phyloP scores from a whole-genome alignment of 2,888 invertebrate species.

The Eupithecia subfuscata region DNA sequence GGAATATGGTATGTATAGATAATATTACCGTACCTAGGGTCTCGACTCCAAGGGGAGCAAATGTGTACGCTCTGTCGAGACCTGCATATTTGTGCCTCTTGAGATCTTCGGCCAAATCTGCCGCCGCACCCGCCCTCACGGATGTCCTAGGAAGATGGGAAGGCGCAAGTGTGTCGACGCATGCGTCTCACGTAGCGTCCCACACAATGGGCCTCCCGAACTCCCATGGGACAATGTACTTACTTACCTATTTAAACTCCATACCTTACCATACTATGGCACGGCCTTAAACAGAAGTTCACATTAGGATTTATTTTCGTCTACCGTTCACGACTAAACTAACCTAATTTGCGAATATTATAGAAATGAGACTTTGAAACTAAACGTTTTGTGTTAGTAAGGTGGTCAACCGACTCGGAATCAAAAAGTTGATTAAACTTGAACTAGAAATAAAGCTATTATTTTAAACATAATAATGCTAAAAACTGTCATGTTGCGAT shows the following conservation, averaged over 20 bases:
- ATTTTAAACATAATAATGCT: not conserved
- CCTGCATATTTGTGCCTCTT: too few species aligned
- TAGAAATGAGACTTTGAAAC: not conserved
- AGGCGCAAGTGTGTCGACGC: too few species aligned
- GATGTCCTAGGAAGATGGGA: too few species aligned
- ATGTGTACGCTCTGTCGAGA: too few species aligned
- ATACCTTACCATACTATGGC: not conserved
- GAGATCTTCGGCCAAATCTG: too few species aligned
- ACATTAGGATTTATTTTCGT: not conserved
- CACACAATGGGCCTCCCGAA: too few species aligned
- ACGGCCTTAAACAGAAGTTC: not conserved
- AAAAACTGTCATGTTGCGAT: not conserved
- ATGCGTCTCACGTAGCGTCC: too few species aligned
- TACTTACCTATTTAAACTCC: not conserved
- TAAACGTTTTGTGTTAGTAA: not conserved
- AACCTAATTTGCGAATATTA: constrained; percentile 7
- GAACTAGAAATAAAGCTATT: not conserved
- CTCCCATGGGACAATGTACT: too few species aligned
- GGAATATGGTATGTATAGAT: too few species aligned
- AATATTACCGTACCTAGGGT: too few species aligned
- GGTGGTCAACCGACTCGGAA: not conserved
- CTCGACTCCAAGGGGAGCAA: too few species aligned
- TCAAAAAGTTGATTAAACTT: not conserved
- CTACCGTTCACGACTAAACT: not conserved
- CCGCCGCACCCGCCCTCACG: too few species aligned